These are phyloP conservation scores for Zaprionus africanus DNA, from an alignment of 1,140 invertebrate species.

Conservation along the genomic window DNA sequence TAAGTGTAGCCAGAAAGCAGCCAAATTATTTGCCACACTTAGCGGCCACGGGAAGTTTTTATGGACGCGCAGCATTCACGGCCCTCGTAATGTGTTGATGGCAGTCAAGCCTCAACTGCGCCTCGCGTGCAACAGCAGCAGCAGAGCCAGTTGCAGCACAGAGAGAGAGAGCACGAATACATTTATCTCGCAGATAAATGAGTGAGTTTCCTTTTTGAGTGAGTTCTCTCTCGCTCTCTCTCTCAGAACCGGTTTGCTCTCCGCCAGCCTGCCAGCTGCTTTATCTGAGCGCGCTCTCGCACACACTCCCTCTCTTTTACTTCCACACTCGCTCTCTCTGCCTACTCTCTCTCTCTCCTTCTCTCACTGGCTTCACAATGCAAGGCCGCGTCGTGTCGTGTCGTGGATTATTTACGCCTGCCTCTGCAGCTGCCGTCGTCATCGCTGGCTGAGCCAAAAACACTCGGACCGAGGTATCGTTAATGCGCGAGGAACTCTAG, in stretches of 20 bases:
- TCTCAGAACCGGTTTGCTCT: conserved; percentile 23
- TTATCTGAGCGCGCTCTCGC: conserved; percentile 31
- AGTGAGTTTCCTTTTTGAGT: conserved; percentile 62
- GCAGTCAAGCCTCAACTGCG: conserved; percentile 48
- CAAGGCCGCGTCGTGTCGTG: conserved; percentile 84
- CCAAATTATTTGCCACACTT: conserved; percentile 20
- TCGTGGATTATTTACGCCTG: conserved; percentile 58
- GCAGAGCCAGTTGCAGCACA: conserved; percentile 34
- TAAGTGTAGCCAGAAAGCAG: not conserved
- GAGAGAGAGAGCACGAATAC: not conserved
- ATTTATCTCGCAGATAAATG: conserved; percentile 58
- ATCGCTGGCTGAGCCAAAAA: conserved; percentile 22
- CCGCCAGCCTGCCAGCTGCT: conserved; percentile 8
- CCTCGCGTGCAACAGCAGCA: conserved; percentile 22
- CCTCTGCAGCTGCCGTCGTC: conserved; percentile 51
- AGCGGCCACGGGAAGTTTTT: conserved; percentile 11
- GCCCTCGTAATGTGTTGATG: conserved; percentile 40
- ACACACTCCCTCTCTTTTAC: not conserved
- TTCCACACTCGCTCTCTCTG: conserved; percentile 15
- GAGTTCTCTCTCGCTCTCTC: conserved; percentile 28
- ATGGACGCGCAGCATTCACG: conserved; percentile 24
- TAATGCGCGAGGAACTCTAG: conserved; percentile 41
- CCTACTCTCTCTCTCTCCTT: conserved; percentile 84
- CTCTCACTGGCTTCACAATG: conserved; percentile 85
- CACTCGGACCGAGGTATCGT: conserved; percentile 77